Evolutionary conservation across 2,113 vertebrate species (phyloP), one percentile per base, ranked within the genome.

Genomic region (Tachycineta bicolor): DNA sequence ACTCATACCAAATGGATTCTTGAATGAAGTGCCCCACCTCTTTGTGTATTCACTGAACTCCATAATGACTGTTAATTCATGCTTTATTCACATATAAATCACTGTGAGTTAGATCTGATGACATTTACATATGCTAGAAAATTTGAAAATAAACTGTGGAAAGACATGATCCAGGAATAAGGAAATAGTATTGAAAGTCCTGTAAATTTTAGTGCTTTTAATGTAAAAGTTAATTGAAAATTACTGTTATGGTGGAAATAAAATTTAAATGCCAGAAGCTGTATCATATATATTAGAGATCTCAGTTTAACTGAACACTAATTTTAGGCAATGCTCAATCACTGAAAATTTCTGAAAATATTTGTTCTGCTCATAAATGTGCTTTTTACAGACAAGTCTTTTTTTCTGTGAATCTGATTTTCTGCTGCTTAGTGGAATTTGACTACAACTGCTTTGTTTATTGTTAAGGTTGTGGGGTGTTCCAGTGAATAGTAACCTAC

Each of bases 341-440:
- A 88, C 55, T 69, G 47, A 60, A 95, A 94, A 89, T 12, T 63
- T 70, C 26, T 5, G 1, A 74, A 86, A 80, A 80, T 55, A 55
- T 68, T 37, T 44, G 47, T 94, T 73, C 55, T 93, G 60, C 55
- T 95, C 64, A 87, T 68, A 93, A 93, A 70, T 65, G 44, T 82
- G n/a, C 33, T 81, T 83, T 87, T 71, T 83, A 50, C 5, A 19
- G n/a, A 64, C 62, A 68, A n/a, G 11, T 92, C 19, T 88, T 94
- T 95, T 95, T 94, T 93, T 82, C 76, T 90, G 64, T 64, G 93
- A 96, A 97, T 96, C 80, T 91, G 89, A 94, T 93, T 93, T 92
- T 96, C 55, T 96, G 17, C 37, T 88, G 59, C 43, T 76, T 80
- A 95, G 74, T 74, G 41, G 49, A 95, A 83, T 95, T 52, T 6